Evolutionary conservation across 2,113 vertebrate genomes (phyloP).

Genomic region (Myanophis thanlyinensis): DNA sequence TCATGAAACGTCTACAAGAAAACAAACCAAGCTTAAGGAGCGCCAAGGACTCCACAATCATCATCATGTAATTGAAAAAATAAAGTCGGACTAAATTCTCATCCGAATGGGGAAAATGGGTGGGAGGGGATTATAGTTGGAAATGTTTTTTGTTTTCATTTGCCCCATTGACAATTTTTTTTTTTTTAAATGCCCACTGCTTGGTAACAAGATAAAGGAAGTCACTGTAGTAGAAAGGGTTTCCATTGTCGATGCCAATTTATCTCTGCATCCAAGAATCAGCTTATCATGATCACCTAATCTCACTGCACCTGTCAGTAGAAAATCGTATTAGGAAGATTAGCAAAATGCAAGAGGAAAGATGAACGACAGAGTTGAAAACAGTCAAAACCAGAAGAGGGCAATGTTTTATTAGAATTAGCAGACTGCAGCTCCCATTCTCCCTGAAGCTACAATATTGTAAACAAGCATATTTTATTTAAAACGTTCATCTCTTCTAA

Average conservation of each 20-base stretch:
- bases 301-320: background rate
- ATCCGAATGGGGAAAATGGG: background rate
- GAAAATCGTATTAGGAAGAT: background rate
- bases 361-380: background rate
- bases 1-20: background rate
- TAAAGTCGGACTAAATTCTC: background rate
- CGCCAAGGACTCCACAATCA: background rate
- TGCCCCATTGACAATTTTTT: too few relatives aligned
- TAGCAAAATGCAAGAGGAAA: background rate
- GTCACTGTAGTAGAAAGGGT: too few relatives aligned
- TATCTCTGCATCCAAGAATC: background rate
- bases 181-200: too few relatives aligned
- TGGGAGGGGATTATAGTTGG: background rate
- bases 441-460: background rate
- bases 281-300: background rate
- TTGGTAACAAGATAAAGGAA: background rate
- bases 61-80: background rate
- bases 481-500: constrained; percentile 55
- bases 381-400: constrained; percentile 56
- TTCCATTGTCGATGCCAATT: background rate
- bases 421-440: background rate
- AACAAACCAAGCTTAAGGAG: background rate
- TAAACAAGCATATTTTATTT: constrained; percentile 28
- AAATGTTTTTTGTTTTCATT: background rate
- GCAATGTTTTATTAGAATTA: constrained; percentile 58